phyloP scores from a whole-genome alignment of 2,888 invertebrate species.

The Adela reaumurella region DNA sequence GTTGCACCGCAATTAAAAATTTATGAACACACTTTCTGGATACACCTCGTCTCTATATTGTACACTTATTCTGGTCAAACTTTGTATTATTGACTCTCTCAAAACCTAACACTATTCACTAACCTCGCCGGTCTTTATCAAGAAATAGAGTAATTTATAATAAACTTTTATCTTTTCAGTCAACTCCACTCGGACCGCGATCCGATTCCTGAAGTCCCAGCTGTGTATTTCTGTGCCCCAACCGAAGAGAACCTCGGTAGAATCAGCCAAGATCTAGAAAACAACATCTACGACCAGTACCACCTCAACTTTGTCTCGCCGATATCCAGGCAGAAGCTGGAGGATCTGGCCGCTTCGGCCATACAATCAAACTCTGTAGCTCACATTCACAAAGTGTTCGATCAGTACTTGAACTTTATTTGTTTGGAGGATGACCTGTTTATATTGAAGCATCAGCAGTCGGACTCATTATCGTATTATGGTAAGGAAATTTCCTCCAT shows the following conservation, averaged over 20 bases:
- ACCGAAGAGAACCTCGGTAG: slow-evolving; percentile 93
- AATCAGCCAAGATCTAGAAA: slow-evolving; percentile 86
- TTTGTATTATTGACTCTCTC: too few relatives aligned
- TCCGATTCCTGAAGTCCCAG: slow-evolving; percentile 97
- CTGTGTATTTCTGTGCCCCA: slow-evolving; percentile 96
- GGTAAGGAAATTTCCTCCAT: slow-evolving; percentile 59
- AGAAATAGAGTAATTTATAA: too few relatives aligned
- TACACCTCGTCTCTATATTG: too few relatives aligned
- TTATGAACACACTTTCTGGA: too few relatives aligned
- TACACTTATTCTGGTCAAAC: too few relatives aligned
- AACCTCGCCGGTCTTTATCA: too few relatives aligned
- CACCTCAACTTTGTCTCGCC: slow-evolving; percentile 97
- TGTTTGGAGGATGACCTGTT: slow-evolving; percentile 97
- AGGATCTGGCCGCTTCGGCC: slow-evolving; percentile 91
- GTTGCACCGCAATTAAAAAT: too few relatives aligned
- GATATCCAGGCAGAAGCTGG: slow-evolving; percentile 87
- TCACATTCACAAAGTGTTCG: slow-evolving; percentile 92
- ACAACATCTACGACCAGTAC: slow-evolving; percentile 89
- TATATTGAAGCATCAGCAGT: slow-evolving; percentile 87
- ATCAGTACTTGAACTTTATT: slow-evolving; percentile 98
- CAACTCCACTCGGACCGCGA: slow-evolving; percentile 85
- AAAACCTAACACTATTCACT: too few relatives aligned
- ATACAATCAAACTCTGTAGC: slow-evolving; percentile 88
- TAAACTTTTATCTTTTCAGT: slow-evolving; percentile 42
- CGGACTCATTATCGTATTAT: slow-evolving; percentile 89